Evolutionary conservation across 2,888 invertebrate species (phyloP), one percentile per base, ranked within the genome.

Genomic region (Aporophyla nigra): DNA sequence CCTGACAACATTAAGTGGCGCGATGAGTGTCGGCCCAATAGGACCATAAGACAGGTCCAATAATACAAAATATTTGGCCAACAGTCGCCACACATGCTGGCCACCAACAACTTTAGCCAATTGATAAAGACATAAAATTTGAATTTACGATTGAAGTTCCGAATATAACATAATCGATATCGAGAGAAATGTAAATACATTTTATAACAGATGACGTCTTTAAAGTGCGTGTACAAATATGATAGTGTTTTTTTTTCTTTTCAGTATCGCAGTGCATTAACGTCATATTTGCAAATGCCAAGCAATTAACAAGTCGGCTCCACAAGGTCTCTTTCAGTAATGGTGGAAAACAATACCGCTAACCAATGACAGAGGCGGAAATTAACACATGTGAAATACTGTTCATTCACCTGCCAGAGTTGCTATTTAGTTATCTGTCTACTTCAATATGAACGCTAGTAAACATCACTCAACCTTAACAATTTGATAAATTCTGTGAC

Each of bases 381-480:
- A 95, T 96, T 95, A 95, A 91, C 94, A 94, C 93, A 90, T 93
- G 86, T 91, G 90, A 93, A 93, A 92, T 91, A 93, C 86, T 91
- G 95, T 95, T 95, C 95, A 91, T 95, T 95, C 93, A 95, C 93
- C 95, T 88, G 89, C 82, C 43, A 83, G 74, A 85, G 74, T 73
- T 85, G 74, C 84, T 71, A 61, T 75, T 68, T 79, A 78, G 46
- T 78, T 78, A 83, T 86, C 80, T 74, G 58, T 80, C 71, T 80
- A 66, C 61, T 81, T 74, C 49, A 71, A 76, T 76, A 78, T 49
- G 61, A 67, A 75, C 75, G 66, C 63, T 82, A 74, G 73, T 79
- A 82, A 87, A 85, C 83, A 84, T 79, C 80, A 76, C 67, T 80
- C 71, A 66, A 73, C 51, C 72, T 80, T 63, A 78, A 71, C 69